phyloP scores from a whole-genome alignment of 2,888 invertebrate species.

The Scotopteryx bipunctaria region DNA sequence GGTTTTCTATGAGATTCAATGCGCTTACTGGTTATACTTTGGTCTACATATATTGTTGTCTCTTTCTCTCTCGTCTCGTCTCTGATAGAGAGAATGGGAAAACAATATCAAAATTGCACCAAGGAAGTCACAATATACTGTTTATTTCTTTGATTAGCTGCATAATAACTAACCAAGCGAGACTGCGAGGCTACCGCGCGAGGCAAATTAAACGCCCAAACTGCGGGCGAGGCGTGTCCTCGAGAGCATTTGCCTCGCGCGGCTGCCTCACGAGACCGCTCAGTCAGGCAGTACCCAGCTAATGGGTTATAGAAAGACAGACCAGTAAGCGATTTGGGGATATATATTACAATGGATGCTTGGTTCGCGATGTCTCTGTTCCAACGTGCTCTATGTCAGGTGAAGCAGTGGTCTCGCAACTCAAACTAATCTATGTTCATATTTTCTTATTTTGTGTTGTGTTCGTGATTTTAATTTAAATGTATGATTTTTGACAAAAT shows the following conservation, averaged over 20 bases:
- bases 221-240: too few species aligned
- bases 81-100: not conserved
- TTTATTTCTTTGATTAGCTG: too few species aligned
- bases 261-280: too few species aligned
- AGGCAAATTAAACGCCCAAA: too few species aligned
- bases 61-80: not conserved
- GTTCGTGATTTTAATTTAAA: not conserved
- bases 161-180: too few species aligned
- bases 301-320: too few species aligned
- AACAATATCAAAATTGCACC: not conserved
- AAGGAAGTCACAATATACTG: not conserved
- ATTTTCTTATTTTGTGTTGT: not conserved
- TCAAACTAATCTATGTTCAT: conserved; percentile 35
- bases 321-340: conserved; percentile 24
- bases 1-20: conserved; percentile 8
- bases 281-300: too few species aligned
- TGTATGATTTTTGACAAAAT: not conserved
- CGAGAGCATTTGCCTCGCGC: too few species aligned
- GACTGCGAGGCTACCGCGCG: too few species aligned
- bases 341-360: conserved; percentile 46
- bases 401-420: conserved; percentile 56
- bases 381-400: conserved; percentile 59
- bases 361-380: conserved; percentile 44
- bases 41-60: too few species aligned
- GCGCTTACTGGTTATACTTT: conserved; percentile 10